A percentile compares a stretch with the other conserved stretches of the same genome.
These are phyloP conservation scores for Clupea harengus DNA, from an alignment of 2,113 vertebrate species.

Conservation along the genomic window DNA sequence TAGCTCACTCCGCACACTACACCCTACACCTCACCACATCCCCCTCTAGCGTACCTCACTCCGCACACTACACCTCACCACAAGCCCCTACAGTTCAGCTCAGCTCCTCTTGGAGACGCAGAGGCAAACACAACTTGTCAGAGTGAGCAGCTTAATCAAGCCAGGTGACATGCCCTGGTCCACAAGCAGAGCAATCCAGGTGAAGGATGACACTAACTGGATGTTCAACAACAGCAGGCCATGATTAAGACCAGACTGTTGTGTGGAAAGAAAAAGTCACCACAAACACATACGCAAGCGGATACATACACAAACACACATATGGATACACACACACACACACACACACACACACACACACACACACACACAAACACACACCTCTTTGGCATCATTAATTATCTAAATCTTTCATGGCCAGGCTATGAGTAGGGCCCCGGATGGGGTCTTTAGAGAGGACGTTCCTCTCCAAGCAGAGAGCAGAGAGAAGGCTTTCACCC, in stretches of 20 bases:
- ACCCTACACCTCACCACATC: no score
- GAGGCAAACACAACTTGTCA: neutral
- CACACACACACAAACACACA: neutral
- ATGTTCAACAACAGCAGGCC: neutral
- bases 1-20: slow-evolving; percentile 9
- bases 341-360: neutral
- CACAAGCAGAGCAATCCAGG: neutral
- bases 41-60: neutral
- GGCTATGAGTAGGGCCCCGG: slow-evolving; percentile 36
- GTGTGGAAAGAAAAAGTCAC: no score
- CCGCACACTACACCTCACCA: neutral
- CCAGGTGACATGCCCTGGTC: neutral
- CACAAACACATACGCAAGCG: neutral
- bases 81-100: neutral
- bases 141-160: neutral
- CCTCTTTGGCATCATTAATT: neutral
- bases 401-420: neutral
- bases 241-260: neutral
- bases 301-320: neutral
- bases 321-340: neutral
- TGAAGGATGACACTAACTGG: neutral
- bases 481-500: neutral
- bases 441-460: slow-evolving; percentile 27
- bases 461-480: slow-evolving; percentile 16
- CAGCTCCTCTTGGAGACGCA: neutral